These are phyloP conservation scores for Osmerus eperlanus DNA, from an alignment of 2,113 vertebrate species.

Conservation along the genomic window DNA sequence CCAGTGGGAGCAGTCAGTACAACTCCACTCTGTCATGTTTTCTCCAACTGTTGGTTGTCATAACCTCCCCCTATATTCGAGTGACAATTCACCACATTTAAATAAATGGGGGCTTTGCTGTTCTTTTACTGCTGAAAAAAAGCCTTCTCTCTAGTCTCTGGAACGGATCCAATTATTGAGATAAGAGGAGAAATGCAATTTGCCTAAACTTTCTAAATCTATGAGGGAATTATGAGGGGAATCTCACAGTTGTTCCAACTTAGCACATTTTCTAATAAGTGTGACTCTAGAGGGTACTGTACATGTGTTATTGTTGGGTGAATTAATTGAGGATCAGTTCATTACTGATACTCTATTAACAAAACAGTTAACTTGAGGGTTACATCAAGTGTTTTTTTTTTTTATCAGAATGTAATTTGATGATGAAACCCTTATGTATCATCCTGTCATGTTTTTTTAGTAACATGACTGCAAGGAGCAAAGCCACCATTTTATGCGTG, in stretches of 20 bases:
- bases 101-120: background rate
- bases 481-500: too few relatives aligned
- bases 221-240: slow-evolving; percentile 42
- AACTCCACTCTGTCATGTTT: slow-evolving; percentile 43
- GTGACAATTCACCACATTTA: slow-evolving; percentile 25
- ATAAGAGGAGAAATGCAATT: slow-evolving; percentile 61
- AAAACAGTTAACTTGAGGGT: slow-evolving; percentile 32
- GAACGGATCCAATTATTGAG: slow-evolving; percentile 56
- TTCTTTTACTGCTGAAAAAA: slow-evolving; percentile 37
- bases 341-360: slow-evolving; percentile 29
- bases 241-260: slow-evolving; percentile 39
- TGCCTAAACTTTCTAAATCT: slow-evolving; percentile 52
- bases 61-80: slow-evolving; percentile 19
- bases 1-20: slow-evolving; percentile 18
- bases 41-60: slow-evolving; percentile 15
- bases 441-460: too few relatives aligned
- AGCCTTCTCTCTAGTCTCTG: slow-evolving; percentile 39
- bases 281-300: slow-evolving; percentile 26
- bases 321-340: slow-evolving; percentile 24
- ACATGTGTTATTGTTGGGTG: slow-evolving; percentile 26
- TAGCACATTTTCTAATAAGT: slow-evolving; percentile 44
- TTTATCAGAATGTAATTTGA: slow-evolving; percentile 5
- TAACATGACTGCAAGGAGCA: too few relatives aligned
- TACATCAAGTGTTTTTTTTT: slow-evolving; percentile 2
- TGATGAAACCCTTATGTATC: too few relatives aligned